Evolutionary conservation across 2,797 vertebrate species (phyloP), one percentile per base, ranked within the genome.

Genomic region (Sebastes melanostomus): DNA sequence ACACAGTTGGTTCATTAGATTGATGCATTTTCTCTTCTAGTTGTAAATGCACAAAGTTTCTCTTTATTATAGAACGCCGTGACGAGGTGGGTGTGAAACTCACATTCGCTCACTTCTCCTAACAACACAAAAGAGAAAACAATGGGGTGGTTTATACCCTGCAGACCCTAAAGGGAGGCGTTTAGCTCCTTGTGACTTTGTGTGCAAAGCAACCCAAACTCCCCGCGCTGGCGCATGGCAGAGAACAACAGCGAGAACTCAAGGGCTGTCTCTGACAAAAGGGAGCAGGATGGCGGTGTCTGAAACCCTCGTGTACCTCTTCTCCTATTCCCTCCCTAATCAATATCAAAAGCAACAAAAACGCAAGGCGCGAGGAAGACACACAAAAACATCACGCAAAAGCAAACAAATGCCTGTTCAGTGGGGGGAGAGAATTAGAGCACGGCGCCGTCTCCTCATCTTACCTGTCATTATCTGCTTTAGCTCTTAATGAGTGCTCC

Each of bases 401-500:
- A 93, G 92, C 94, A 96, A 96, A 95, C 92, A 94, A 93, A 92
- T 77, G 89, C 77, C 91, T 96, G 92, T 94, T 94, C 91, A 91
- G 90, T 85, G 88, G 89, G 94, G 94, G 88, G 91, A 87, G 89
- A 81, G 89, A 86, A 93, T 94, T 93, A 93, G 90, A 85, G 86
- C 86, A 6, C 86, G 73, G 95, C 94, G 92, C 95, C 87, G 91
- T 93, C 92, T 92, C 94, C 94, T 91, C 86, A 88, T 90, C 96
- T 96, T 96, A 98, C 97, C 97, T 98, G 97, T 97, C 96, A 95
- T 96, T 95, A 91, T 96, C 93, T 94, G 95, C 95, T 97, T 97
- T 97, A 96, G 96, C 95, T 94, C 96, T 96, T 99, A 99, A 98
- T 98, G 97, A 98, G 96, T 95, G 96, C 95, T 95, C 96, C 96